Base-by-base conservation (phyloP, 2,888 invertebrate species). In the Idaea straminata region DNA sequence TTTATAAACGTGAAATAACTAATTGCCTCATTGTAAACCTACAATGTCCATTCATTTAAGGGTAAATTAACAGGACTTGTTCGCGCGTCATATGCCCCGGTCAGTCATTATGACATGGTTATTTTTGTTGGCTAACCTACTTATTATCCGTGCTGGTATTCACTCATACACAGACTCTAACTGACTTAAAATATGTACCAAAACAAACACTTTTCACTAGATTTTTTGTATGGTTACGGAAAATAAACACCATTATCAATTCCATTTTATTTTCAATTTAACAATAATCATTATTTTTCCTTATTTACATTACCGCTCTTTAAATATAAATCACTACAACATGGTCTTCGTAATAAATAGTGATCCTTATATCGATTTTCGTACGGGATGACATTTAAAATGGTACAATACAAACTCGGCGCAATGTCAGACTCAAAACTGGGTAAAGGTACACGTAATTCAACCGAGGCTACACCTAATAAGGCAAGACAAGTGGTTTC, bases 291-390 rank as follows among this genome's bases (percentile, higher is more conserved):
- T 15, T 66, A n/a, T 15, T 61, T 15, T 60, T 58, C 58, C 35
- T 6, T 25, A 59, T 59, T 72, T 71, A 75, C 72, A 73, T 67
- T 73, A 10, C 70, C 72, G 68, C 85, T 79, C 67, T 65, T 78
- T 75, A 94, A 78, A 95, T 94, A 89, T 95, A 95, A 83, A 96
- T 92, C 63, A 95, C 94, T 74, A 95, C 93, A 65, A 95, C 93
- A 78, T 94, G 94, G 80, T 95, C 93, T 77, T 95, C 94, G 84
- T 95, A 94, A 85, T 94, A 95, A 75, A 96, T 94, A 15, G 95
- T 96, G 75, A 95, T 95, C 74, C 95, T 92, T 83, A 95, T 95
- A 81, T 95, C 94, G 70, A 94, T 90, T 86, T 94, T 95, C 68
- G 92, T 91, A 71, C 94, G 94, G 75, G 94, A 95, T 73, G 95